Conservation (phyloP, 2,113 vertebrate species). For the Melanerpes aurifrons region DNA sequence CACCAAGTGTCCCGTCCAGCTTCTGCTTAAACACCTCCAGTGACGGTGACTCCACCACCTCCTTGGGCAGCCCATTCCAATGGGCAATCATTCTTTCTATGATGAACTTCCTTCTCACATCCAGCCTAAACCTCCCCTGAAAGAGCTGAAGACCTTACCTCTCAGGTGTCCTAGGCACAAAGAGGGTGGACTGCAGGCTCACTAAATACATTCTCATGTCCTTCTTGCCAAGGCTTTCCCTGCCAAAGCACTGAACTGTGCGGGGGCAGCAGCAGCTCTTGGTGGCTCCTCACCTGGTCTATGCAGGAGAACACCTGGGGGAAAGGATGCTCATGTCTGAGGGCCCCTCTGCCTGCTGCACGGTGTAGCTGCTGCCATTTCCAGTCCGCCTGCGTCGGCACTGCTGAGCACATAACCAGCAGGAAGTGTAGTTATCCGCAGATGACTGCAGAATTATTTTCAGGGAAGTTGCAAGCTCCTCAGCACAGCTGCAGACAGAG, state of each 20-base stretch:
- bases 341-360: background rate
- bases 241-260: background rate
- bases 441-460: background rate
- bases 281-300: background rate
- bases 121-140: too few species aligned
- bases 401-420: background rate
- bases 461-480: background rate
- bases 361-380: fast-evolving
- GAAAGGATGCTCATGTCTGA: background rate
- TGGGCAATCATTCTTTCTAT: too few species aligned
- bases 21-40: too few species aligned
- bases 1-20: too few species aligned
- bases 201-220: fast-evolving
- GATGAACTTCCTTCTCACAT: too few species aligned
- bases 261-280: background rate
- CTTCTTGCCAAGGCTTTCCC: background rate
- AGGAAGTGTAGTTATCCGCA: background rate
- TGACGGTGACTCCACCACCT: too few species aligned
- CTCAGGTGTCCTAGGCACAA: background rate
- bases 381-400: fast-evolving
- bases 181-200: background rate
- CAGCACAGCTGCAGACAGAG: background rate
- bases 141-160: background rate
- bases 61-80: too few species aligned
- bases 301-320: background rate